These are phyloP conservation scores for Petaurus breviceps DNA, from an alignment of 2,113 vertebrate species.

Conservation along the genomic window DNA sequence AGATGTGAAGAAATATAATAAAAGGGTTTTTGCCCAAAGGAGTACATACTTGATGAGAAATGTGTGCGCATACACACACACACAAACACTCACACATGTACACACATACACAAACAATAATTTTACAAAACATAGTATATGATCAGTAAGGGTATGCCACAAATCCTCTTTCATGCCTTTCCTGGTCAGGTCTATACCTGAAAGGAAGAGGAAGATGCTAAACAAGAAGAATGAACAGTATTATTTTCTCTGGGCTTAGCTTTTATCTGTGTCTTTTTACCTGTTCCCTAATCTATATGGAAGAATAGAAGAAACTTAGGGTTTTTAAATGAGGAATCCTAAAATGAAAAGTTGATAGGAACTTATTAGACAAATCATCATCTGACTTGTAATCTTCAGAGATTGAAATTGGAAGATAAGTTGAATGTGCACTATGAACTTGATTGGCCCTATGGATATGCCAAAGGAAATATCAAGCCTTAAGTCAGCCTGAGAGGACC, in stretches of 20 bases:
- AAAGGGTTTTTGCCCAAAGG: neutral
- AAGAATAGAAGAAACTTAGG: neutral
- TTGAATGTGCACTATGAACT: neutral
- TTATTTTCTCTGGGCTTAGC: neutral
- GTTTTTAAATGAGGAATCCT: neutral
- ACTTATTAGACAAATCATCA: neutral
- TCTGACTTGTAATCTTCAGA: neutral
- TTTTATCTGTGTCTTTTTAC: accelerated
- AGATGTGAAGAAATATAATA: neutral
- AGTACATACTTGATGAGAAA: neutral
- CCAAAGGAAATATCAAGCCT: neutral
- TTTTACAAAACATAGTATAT: neutral
- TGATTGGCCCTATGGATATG: neutral
- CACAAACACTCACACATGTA: neutral
- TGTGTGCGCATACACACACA: neutral
- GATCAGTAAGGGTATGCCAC: neutral
- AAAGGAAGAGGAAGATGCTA: neutral
- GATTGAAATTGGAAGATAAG: neutral
- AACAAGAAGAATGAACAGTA: neutral
- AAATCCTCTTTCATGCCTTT: neutral
- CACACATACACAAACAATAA: neutral
- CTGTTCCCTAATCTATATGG: neutral
- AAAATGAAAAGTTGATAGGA: neutral
- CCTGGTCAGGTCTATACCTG: neutral
- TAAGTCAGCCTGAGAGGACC: neutral